A percentile compares a stretch with the other conserved stretches of the same genome.
Conservation (phyloP, 1,140 invertebrate genomes). For the Carcinoscorpius rotundicauda region DNA sequence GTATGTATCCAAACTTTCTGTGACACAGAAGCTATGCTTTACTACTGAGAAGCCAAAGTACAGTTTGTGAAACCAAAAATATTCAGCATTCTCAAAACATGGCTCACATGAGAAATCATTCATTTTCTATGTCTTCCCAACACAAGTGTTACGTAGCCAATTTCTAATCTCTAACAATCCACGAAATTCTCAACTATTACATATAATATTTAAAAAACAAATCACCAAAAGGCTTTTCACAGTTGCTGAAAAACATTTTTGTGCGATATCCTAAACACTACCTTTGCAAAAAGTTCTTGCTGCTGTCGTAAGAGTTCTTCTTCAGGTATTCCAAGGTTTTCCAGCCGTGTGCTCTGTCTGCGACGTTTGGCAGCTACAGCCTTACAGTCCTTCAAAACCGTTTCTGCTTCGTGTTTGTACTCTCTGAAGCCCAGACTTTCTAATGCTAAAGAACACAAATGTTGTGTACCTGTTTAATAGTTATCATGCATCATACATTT, state of each 20-base stretch:
- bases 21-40: too few species aligned
- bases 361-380: constrained; percentile 87
- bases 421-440: constrained; percentile 86
- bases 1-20: too few species aligned
- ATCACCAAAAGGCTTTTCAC: constrained; percentile 4
- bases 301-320: constrained; percentile 93
- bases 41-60: too few species aligned
- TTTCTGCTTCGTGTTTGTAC: constrained; percentile 85
- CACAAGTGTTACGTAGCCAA: not conserved
- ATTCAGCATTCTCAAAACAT: not conserved
- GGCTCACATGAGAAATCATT: not conserved
- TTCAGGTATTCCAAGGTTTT: constrained; percentile 95
- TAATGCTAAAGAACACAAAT: constrained; percentile 48
- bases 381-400: constrained; percentile 89
- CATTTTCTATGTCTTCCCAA: not conserved
- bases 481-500: not conserved
- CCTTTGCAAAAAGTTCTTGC: constrained; percentile 94
- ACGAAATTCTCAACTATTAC: not conserved
- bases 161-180: constrained; percentile 1
- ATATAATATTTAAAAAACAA: constrained; percentile 4
- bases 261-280: constrained; percentile 24
- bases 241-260: not conserved
- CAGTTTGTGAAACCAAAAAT: too few species aligned
- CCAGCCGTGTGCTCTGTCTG: constrained; percentile 81
- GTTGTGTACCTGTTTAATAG: not conserved